These are phyloP conservation scores for Lottia gigantea DNA, from an alignment of 2,888 invertebrate species.

Conservation along the genomic window DNA sequence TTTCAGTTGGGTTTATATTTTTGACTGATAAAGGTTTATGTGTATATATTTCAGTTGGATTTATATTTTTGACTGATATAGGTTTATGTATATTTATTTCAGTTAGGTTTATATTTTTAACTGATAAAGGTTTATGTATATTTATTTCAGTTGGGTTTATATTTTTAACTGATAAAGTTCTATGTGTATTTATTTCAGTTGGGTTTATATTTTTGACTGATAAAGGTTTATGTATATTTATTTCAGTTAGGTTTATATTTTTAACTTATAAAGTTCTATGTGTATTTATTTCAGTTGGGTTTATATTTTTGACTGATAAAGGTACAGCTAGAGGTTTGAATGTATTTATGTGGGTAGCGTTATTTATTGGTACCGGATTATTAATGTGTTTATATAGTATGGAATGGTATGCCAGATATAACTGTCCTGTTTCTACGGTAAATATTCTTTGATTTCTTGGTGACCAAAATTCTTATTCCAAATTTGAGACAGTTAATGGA, in stretches of 20 bases:
- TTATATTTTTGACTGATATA: no score
- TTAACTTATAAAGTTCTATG: conserved; percentile 73
- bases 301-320: conserved; percentile 71
- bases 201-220: conserved; percentile 70
- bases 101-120: no score
- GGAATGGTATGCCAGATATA: conserved; percentile 85
- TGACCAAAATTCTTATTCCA: background rate
- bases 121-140: no score
- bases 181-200: conserved; percentile 52
- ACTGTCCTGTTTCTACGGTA: conserved; percentile 74
- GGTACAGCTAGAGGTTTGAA: conserved; percentile 72
- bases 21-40: conserved; percentile 74
- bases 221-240: conserved; percentile 77
- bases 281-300: conserved; percentile 72
- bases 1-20: conserved; percentile 77
- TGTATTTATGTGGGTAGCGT: conserved; percentile 84
- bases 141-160: conserved; percentile 67
- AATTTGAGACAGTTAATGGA: no score
- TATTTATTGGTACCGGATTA: conserved; percentile 82
- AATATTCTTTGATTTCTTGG: conserved; percentile 21
- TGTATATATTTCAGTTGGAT: conserved; percentile 66
- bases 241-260: conserved; percentile 69
- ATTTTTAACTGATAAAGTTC: conserved; percentile 70
- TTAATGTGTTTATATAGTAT: conserved; percentile 83
- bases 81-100: no score